Evolutionary conservation across 2,797 vertebrate genomes (phyloP).

Genomic region (Danio kyathit): DNA sequence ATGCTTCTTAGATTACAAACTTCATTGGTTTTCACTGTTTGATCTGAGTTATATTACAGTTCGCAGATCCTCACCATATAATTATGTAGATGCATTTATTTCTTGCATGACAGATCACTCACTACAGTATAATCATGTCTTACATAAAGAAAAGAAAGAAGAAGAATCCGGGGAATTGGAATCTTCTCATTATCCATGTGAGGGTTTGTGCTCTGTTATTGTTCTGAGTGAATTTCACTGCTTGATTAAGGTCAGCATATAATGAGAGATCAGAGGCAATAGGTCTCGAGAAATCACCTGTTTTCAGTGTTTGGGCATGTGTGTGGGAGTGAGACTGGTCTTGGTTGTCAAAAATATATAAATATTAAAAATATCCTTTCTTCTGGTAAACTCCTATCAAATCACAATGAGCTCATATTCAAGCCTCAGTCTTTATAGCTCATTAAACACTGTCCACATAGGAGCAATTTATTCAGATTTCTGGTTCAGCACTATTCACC

Average conservation of each 20-base stretch:
- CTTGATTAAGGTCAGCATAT: slow-evolving; percentile 44
- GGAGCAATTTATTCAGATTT: not conserved
- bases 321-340: slow-evolving; percentile 18
- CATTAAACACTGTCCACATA: slow-evolving; percentile 15
- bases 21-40: slow-evolving; percentile 59
- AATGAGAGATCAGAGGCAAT: slow-evolving; percentile 50
- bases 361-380: not conserved
- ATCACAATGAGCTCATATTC: not conserved
- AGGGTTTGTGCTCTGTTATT: slow-evolving; percentile 39
- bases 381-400: not conserved
- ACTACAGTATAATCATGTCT: slow-evolving; percentile 73
- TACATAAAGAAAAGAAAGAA: slow-evolving; percentile 71
- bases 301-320: not conserved
- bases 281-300: slow-evolving; percentile 46
- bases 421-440: slow-evolving; percentile 13
- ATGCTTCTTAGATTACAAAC: slow-evolving; percentile 62
- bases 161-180: slow-evolving; percentile 76
- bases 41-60: slow-evolving; percentile 68
- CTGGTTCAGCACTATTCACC: not conserved
- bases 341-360: slow-evolving; percentile 8
- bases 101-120: slow-evolving; percentile 77
- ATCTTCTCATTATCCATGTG: slow-evolving; percentile 69
- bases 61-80: slow-evolving; percentile 68
- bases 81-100: slow-evolving; percentile 81
- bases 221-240: slow-evolving; percentile 35